Evolutionary conservation across 2,113 vertebrate genomes (phyloP).

Genomic region (Mus musculus): DNA sequence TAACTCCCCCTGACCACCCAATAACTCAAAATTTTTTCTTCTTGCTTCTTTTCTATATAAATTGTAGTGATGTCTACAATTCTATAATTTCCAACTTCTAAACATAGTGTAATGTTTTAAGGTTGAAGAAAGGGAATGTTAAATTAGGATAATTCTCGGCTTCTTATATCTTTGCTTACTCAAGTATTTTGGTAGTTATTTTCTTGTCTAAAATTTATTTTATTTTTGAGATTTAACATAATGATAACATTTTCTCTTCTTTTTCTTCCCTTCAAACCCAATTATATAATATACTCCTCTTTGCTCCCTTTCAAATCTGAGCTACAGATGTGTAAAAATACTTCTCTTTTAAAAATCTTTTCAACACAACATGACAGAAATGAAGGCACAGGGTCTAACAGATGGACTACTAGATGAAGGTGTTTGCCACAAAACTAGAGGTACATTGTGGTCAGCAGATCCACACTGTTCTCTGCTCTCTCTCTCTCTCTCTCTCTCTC

Average conservation of each 20-base stretch:
- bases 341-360: slow-evolving; percentile 4
- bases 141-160: not conserved
- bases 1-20: not conserved
- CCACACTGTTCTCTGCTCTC: not conserved
- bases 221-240: not conserved
- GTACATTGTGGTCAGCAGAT: not conserved
- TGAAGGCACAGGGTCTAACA: not conserved
- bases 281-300: not conserved
- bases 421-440: not conserved
- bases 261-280: not conserved
- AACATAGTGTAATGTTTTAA: not conserved
- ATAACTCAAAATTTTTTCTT: not conserved
- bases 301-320: not conserved
- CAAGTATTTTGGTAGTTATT: not conserved
- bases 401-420: not conserved
- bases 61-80: not conserved
- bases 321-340: not conserved
- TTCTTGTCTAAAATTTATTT: not conserved
- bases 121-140: not conserved
- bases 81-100: not conserved
- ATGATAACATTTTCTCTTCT: not conserved
- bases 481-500: too few species aligned
- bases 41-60: not conserved
- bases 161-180: not conserved
- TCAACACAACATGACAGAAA: not conserved